Base-by-base conservation (phyloP, 2,888 invertebrate species). In the Agapostemon virescens region DNA sequence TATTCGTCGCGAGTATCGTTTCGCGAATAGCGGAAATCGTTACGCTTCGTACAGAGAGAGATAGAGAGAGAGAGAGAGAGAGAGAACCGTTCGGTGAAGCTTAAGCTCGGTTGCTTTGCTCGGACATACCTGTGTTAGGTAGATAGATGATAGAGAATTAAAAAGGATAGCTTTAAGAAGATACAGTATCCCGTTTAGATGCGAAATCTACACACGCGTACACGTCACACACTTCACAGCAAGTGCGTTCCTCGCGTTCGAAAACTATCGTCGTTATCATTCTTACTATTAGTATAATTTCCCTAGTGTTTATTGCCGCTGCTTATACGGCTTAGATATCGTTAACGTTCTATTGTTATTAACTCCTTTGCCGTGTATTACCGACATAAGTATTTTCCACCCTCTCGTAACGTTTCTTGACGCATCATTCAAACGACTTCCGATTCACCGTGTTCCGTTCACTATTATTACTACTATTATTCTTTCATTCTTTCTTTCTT, bases 161-260 rank as follows among this genome's bases (percentile, higher is more conserved):
- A 75, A n/a, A 68, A 52, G 40, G 68, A 67, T 85, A 84, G 83
- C 69, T 84, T 78, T 84, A 85, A 83, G 85, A n/a, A 74, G 63
- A 42, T 67, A 67, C 81, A 84, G 83, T 82, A 76, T 38, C 72
- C 72, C 74, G 74, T 77, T 75, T 84, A 84, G 83, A 69, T 68
- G 68, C 76, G 68, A 78, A 66, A 71, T n/a, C 49, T 42, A 72
- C 66, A 72, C 61, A 58, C 23, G 26, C 26, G 17, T 15, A 67
- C 49, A 68, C 49, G 33, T 30, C 26, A 58, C n/a, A 73, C 38
- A 49, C 49, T 33, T 40, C 7, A n/a, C n/a, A 33, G 45, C 52
- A 74, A 55, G 74, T 33, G 49, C 45, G 30, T 70, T 61, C n/a
- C 23, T 58, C 71, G 73, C 77, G 77, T 82, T 74, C 36, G 75